phyloP scores from a whole-genome alignment of 2,113 vertebrate species.

The Sorex araneus region DNA sequence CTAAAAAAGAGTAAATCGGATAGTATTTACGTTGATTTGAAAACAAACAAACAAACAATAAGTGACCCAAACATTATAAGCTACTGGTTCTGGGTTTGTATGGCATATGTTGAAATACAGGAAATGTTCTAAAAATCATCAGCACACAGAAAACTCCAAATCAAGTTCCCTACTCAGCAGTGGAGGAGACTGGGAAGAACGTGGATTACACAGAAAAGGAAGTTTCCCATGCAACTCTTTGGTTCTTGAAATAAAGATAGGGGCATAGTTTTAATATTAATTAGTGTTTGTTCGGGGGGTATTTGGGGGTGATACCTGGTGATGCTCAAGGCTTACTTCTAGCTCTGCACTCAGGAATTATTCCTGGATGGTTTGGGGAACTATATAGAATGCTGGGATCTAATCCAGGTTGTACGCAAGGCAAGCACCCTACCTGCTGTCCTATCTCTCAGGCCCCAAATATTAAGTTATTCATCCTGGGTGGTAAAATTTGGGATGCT shows the following conservation, averaged over 20 bases:
- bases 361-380: too few species aligned
- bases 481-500: not conserved
- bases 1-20: not conserved
- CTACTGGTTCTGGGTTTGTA: not conserved
- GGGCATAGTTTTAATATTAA: not conserved
- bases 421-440: too few species aligned
- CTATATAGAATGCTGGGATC: too few species aligned
- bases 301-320: too few species aligned
- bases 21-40: not conserved
- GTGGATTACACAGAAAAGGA: not conserved
- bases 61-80: not conserved
- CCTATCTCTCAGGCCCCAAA: not conserved
- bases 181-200: not conserved
- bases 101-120: not conserved
- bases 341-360: too few species aligned
- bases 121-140: not conserved
- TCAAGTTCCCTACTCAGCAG: not conserved
- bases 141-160: not conserved
- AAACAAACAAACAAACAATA: too few species aligned
- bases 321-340: too few species aligned
- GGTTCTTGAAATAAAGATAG: constrained; percentile 3
- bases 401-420: too few species aligned
- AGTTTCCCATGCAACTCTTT: not conserved
- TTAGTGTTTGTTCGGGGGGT: not conserved
- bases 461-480: not conserved